phyloP scores from a whole-genome alignment of 2,888 invertebrate species.

The Schrankia costaestrigalis region DNA sequence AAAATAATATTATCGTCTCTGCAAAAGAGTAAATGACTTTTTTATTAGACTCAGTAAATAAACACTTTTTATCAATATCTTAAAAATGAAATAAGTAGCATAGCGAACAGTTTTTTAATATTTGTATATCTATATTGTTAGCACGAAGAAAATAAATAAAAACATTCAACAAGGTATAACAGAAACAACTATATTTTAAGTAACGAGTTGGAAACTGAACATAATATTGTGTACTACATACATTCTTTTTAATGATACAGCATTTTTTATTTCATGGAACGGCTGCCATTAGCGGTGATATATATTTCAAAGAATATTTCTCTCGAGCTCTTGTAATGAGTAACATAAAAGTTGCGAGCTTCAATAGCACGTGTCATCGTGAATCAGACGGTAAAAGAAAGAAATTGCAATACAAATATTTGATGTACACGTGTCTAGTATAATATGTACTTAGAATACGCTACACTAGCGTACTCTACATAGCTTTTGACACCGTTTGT shows the following conservation, averaged over 20 bases:
- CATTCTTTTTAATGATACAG: slow-evolving; percentile 20
- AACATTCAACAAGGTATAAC: not conserved
- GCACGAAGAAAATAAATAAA: too few species aligned
- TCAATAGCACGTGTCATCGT: slow-evolving; percentile 17
- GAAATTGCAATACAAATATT: slow-evolving; percentile 11
- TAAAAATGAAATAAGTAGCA: too few species aligned
- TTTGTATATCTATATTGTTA: too few species aligned
- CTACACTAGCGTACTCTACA: too few species aligned
- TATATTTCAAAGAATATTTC: slow-evolving; percentile 19
- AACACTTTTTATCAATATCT: too few species aligned
- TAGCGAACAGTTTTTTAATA: too few species aligned
- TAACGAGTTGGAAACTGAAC: slow-evolving; percentile 15
- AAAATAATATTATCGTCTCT: too few species aligned
- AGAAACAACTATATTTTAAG: slow-evolving; percentile 11
- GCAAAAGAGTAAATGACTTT: too few species aligned
- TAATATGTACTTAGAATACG: too few species aligned
- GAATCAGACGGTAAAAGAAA: slow-evolving; percentile 21
- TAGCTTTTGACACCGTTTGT: too few species aligned
- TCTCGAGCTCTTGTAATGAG: slow-evolving; percentile 18
- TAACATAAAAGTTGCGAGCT: slow-evolving; percentile 8
- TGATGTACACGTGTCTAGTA: slow-evolving; percentile 4
- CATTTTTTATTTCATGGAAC: slow-evolving; percentile 14
- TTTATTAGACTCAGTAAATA: too few species aligned
- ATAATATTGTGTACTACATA: slow-evolving; percentile 13
- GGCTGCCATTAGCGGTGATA: slow-evolving; percentile 15